These are phyloP conservation scores for Steinernema feltiae DNA, from an alignment of 1,140 invertebrate species.

Conservation along the genomic window DNA sequence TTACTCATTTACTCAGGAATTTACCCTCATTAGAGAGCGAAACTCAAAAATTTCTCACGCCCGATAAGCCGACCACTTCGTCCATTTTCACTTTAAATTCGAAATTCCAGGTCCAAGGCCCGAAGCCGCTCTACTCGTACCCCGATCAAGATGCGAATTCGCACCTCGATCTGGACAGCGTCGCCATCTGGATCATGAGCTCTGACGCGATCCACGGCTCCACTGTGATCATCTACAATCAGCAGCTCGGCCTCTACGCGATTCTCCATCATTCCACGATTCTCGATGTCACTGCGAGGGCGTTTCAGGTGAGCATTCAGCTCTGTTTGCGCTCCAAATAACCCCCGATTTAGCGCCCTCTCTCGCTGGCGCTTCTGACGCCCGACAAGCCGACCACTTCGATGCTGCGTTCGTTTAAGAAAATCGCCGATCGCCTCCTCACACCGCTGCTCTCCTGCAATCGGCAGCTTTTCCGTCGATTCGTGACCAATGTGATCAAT, in stretches of 20 bases:
- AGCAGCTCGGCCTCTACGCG: slow-evolving; percentile 42
- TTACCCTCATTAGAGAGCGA: too few relatives aligned
- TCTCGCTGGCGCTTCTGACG: slow-evolving; percentile 41
- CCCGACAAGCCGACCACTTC: slow-evolving; percentile 33
- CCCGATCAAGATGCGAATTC: slow-evolving; percentile 28
- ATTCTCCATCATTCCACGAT: slow-evolving; percentile 44
- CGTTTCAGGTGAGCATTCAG: slow-evolving; percentile 40
- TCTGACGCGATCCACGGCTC: slow-evolving; percentile 50
- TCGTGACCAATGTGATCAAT: slow-evolving; percentile 28
- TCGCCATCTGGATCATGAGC: slow-evolving; percentile 50
- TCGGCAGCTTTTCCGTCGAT: slow-evolving; percentile 34
- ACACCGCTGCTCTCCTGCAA: slow-evolving; percentile 45
- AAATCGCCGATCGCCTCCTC: slow-evolving; percentile 26
- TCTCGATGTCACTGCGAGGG: slow-evolving; percentile 45
- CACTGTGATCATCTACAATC: slow-evolving; percentile 38
- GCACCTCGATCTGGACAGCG: slow-evolving; percentile 37
- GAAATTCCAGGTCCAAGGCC: slow-evolving; percentile 35
- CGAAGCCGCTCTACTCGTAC: slow-evolving; percentile 36
- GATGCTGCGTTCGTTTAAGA: slow-evolving; percentile 27
- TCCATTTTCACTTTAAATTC: too few relatives aligned
- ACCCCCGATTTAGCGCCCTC: slow-evolving; percentile 43
- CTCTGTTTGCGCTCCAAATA: not conserved
- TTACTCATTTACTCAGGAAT: too few relatives aligned
- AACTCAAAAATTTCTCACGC: too few relatives aligned
- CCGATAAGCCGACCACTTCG: too few relatives aligned